Base-by-base conservation (phyloP, 2,113 vertebrate genomes). In the Uropsilus gracilis region DNA sequence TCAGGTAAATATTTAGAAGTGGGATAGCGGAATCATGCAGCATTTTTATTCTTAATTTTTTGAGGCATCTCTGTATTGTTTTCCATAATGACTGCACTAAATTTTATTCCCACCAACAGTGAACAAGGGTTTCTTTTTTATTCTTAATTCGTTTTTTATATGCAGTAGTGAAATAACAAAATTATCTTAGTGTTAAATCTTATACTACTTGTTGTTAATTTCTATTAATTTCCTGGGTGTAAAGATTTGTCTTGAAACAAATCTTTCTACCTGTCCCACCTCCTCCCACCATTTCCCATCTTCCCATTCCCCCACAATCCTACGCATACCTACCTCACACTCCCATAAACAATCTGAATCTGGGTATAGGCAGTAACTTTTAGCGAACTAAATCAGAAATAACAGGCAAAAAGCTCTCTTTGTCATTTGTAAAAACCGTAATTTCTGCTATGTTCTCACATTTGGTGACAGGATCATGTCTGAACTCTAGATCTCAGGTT, bases 391-490 rank as follows among this genome's bases (percentile, higher is more conserved):
- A 91, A 73, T 91, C 46, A 53, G 18, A 1, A 14, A 92, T 28
- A 37, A 1, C 81, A 87, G 66, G 3, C 11, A 3, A 64, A 10
- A 73, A 17, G 1, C 28, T 55, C 73, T 37, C 20, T 53, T 42
- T 64, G 37, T 7, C 26, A 28, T 61, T 8, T 50, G 16, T 37
- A 30, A 86, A 91, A 82, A 0, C 26, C 55, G 73, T 87, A 37
- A 1, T 57, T 3, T 42, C 8, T 64, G 22, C 4, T 71, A 75
- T 59, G 53, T 18, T 80, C 42, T 87, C 55, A 86, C 18, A 61
- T 82, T 95, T 94, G 16, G 8, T 64, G 39, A 16, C 61, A 90
- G 28, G 92, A 95, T 30, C 64, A 94, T 75, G 26, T 76, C n/a
- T 66, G 86, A 64, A 89, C 63, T 63, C 17, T 63, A 55, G 13